Conservation (phyloP, 1,140 invertebrate genomes). For the Chrysopa pallens region DNA sequence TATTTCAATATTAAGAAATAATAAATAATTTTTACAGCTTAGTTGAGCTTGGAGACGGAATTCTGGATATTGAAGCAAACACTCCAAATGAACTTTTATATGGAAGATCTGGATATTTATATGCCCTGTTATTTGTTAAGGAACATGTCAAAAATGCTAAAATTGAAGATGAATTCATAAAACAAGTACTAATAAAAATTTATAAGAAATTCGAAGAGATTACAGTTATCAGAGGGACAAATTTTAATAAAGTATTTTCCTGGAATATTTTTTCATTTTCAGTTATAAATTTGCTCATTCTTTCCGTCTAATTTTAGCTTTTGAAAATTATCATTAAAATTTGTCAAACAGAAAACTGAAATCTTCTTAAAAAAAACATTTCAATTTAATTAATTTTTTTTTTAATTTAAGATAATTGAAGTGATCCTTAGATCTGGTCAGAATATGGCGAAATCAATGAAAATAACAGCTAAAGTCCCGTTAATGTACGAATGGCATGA, state of each 20-base stretch:
- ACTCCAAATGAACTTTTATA: conserved; percentile 71
- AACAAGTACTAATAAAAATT: conserved; percentile 19
- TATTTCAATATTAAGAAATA: conserved; percentile 4
- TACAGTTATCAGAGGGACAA: no score
- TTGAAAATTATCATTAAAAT: no score
- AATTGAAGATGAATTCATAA: conserved; percentile 26
- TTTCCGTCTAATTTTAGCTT: not conserved
- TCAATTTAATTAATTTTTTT: no score
- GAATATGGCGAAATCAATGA: conserved; percentile 27
- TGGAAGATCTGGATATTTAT: conserved; percentile 73
- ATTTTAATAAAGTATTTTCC: no score
- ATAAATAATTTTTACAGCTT: conserved; percentile 29
- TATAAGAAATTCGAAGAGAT: no score
- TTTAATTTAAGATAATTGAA: conserved; percentile 40
- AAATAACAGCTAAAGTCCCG: conserved; percentile 28
- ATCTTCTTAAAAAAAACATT: no score
- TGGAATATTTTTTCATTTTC: no score
- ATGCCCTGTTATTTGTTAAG: conserved; percentile 51
- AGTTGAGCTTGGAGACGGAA: conserved; percentile 26
- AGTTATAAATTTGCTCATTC: no score
- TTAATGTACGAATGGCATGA: conserved; percentile 77
- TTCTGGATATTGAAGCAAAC: conserved; percentile 25
- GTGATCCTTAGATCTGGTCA: conserved; percentile 48
- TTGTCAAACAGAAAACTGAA: conserved; percentile 3
- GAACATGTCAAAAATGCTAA: conserved; percentile 28